Evolutionary conservation across 2,797 vertebrate genomes (phyloP), one percentile per base, ranked within the genome.

Genomic region (Mus minutoides): DNA sequence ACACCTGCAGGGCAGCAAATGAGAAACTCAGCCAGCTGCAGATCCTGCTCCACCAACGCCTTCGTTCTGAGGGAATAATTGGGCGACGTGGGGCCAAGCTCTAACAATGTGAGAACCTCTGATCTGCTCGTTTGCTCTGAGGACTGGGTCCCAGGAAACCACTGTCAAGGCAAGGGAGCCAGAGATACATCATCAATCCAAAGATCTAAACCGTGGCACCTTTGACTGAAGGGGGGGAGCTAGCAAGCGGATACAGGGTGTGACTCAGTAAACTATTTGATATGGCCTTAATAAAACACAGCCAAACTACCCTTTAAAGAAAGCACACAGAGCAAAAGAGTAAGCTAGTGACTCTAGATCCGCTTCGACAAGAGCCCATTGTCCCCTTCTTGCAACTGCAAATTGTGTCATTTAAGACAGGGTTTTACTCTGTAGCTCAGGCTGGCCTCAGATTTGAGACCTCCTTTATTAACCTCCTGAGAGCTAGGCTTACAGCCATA

Each of bases 11-110:
- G 52, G 78, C 31, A 1, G 52, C 75, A 75, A 77, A 88, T 8
- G 22, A 92, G 91, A n/a, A 77, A 31, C 21, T 16, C 29, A 11
- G 60, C 19, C 1, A 0, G 79, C 60, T 0, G 3, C 77, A 3
- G 67, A 80, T 76, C 60, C 37, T 0, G 17, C 43, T 56, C 58
- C 16, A 69, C 9, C 8, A 43, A 17, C 0, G 5, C 12, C 19
- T 10, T 17, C 2, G 0, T 5, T 24, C 8, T 4, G 8, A 13
- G 58, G 17, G 21, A 34, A 69, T 69, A 84, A 90, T 4, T 56
- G 89, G 73, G 31, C 1, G 2, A 34, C 1, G 12, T 0, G 2
- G 2, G 21, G n/a, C 80, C 4, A 29, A 29, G 60, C 58, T 34
- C 88, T 0, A 77, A 75, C 40, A 7, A 3, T 0, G 40, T 31